These are phyloP conservation scores for Macropis europaea DNA, from an alignment of 2,888 invertebrate genomes.

Conservation along the genomic window DNA sequence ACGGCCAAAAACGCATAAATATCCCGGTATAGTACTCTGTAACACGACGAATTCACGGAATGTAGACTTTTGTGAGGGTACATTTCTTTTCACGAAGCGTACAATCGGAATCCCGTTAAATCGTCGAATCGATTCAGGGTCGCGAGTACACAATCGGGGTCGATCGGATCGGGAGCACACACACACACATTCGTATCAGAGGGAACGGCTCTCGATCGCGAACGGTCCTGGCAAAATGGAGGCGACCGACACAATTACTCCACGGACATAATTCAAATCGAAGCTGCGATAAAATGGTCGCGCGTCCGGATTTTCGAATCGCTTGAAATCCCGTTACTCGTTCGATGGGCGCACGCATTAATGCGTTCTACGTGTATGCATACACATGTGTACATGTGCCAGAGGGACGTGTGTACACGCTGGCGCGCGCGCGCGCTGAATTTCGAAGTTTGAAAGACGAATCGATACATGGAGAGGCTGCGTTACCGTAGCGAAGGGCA, in stretches of 20 bases:
- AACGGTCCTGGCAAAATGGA: slow-evolving; percentile 14
- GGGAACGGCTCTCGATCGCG: background rate
- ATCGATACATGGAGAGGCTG: slow-evolving; percentile 63
- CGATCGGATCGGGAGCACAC: slow-evolving; percentile 3
- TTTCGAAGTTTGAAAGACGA: slow-evolving; percentile 67
- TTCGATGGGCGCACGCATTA: slow-evolving; percentile 20
- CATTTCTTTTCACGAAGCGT: too few species aligned
- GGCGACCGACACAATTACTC: slow-evolving; percentile 27
- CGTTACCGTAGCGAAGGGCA: slow-evolving; percentile 62
- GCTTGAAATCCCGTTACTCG: slow-evolving; percentile 41
- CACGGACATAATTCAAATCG: slow-evolving; percentile 35
- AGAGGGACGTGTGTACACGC: background rate
- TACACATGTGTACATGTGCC: background rate
- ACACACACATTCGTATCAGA: too few species aligned
- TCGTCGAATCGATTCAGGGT: too few species aligned
- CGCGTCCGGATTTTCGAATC: slow-evolving; percentile 34
- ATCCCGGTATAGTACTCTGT: too few species aligned
- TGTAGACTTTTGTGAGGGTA: too few species aligned
- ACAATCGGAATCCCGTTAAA: too few species aligned
- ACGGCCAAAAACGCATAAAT: too few species aligned
- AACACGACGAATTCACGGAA: too few species aligned
- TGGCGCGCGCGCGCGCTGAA: slow-evolving; percentile 48
- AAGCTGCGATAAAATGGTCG: slow-evolving; percentile 26
- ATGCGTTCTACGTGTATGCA: slow-evolving; percentile 4
- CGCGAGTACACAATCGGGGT: background rate